These are phyloP conservation scores for Acanthochromis polyacanthus DNA, from an alignment of 2,113 vertebrate genomes.

Conservation along the genomic window DNA sequence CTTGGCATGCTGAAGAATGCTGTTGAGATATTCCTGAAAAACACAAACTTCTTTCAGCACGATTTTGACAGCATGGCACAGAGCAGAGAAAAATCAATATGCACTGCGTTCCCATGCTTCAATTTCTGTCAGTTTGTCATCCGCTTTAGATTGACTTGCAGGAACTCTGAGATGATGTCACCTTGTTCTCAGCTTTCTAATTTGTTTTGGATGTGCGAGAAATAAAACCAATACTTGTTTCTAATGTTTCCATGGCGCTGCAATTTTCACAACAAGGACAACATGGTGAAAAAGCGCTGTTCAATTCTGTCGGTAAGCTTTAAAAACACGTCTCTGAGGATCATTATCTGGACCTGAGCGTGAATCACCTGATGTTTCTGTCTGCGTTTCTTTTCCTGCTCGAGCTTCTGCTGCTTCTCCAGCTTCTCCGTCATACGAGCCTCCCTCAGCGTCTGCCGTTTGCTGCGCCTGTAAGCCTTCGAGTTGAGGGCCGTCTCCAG, in stretches of 20 bases:
- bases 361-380: constrained; percentile 95
- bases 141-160: too few relatives aligned
- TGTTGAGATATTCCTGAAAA: constrained; percentile 96
- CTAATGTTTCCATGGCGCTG: not conserved
- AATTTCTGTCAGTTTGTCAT: not conserved
- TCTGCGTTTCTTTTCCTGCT: constrained; percentile 97
- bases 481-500: constrained; percentile 97
- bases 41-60: not conserved
- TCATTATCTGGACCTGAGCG: not conserved
- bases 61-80: too few relatives aligned
- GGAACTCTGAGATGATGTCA: too few relatives aligned
- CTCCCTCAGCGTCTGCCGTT: constrained; percentile 95
- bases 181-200: too few relatives aligned
- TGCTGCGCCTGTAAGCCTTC: constrained; percentile 97
- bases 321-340: not conserved
- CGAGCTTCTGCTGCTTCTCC: constrained; percentile 99
- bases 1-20: constrained; percentile 98
- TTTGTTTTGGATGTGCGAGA: too few relatives aligned
- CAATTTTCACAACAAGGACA: too few relatives aligned
- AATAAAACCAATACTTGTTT: not conserved
- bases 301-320: not conserved
- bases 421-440: constrained; percentile 98
- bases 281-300: too few relatives aligned
- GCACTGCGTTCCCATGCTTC: not conserved
- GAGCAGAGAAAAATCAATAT: too few relatives aligned